phyloP scores from a whole-genome alignment of 2,797 vertebrate species.

The Carcharodon carcharias region DNA sequence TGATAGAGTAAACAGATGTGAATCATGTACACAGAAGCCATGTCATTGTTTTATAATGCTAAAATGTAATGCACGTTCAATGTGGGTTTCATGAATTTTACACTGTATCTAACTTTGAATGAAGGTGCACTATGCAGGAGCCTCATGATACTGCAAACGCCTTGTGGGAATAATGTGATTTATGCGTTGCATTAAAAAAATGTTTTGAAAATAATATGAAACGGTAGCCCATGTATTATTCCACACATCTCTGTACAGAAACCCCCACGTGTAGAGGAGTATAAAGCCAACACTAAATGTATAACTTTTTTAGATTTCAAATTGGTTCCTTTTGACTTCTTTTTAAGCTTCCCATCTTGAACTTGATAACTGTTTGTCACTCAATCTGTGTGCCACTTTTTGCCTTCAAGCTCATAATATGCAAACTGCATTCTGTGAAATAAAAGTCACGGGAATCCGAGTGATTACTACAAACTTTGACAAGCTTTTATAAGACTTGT shows the following conservation, averaged over 20 bases:
- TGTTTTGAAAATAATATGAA: constrained; percentile 35
- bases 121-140: background rate
- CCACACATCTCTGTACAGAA: constrained; percentile 19
- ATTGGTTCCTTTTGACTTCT: constrained; percentile 5
- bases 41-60: background rate
- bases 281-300: constrained; percentile 21
- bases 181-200: constrained; percentile 16
- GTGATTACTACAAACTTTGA: background rate
- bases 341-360: constrained; percentile 9
- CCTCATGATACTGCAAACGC: background rate
- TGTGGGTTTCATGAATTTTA: constrained; percentile 28
- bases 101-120: constrained; percentile 32
- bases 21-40: constrained; percentile 19
- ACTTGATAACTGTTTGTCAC: constrained; percentile 14
- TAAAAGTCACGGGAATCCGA: background rate
- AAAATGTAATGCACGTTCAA: constrained; percentile 9
- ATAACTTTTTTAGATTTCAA: background rate
- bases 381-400: background rate
- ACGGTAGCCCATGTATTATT: constrained; percentile 30
- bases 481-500: background rate
- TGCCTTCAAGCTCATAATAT: constrained; percentile 10
- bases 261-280: background rate
- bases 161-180: constrained; percentile 20
- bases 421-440: background rate
- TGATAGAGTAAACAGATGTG: constrained; percentile 10